Evolutionary conservation across 2,797 vertebrate genomes (phyloP), one percentile per base, ranked within the genome.

Genomic region (Xenentodon cancila): DNA sequence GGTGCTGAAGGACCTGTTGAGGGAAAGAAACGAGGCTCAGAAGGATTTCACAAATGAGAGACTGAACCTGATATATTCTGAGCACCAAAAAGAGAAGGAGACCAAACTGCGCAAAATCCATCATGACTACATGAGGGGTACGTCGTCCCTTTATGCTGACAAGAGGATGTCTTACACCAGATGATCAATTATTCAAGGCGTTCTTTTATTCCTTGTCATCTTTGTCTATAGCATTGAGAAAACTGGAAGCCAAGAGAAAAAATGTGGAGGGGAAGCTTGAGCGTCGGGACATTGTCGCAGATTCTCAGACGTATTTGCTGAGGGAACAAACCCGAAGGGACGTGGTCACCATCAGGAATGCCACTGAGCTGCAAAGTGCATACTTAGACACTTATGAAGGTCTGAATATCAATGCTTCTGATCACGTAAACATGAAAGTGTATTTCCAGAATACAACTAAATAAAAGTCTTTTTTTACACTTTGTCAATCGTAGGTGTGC

Each of bases 381-480:
- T 95, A 93, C 88, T 91, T 96, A 54, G 82, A 91, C 71, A 95
- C 94, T 2, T 96, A 94, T 66, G 84, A 95, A 92, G 97, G 97
- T 99, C 16, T 44, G 75, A 45, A 40, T 42, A 18, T n/a, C n/a
- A 21, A 66, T n/a, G 18, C 8, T 60, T 37, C 46, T 47, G 9
- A 4, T 47, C 12, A 34, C 34, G 32, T 27, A 34, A 1, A 56
- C 32, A 2, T 32, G 6, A 32, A 32, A 7, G 6, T 32, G 6
- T 32, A 1, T 32, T 32, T 32, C 32, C 32, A 5, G 32, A 32
- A 32, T 32, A 32, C 32, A 12, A 9, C 2, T 37, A 37, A 37
- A 37, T 16, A 32, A 40, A 5, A n/a, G 16, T 27, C n/a, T 8
- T 32, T 16, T 68, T 22, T 1, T n/a, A 22, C 7, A 67, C 13